Evolutionary conservation across 2,888 invertebrate genomes (phyloP).

Genomic region (Netelia virgata): DNA sequence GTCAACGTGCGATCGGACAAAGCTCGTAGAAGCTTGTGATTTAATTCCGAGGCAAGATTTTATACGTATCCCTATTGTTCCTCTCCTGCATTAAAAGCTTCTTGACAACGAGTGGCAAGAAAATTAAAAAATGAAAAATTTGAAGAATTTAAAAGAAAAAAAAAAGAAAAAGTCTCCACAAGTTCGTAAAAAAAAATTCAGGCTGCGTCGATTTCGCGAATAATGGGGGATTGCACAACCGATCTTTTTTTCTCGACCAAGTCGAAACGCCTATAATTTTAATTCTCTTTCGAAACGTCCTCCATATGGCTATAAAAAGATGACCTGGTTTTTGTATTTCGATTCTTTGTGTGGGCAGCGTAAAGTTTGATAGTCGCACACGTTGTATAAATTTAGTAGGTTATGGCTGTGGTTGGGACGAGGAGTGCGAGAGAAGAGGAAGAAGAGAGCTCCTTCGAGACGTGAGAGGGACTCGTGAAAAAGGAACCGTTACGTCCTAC

Average conservation of each 20-base stretch:
- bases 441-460: constrained; percentile 22
- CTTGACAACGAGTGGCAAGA: background rate
- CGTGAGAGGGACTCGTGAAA: background rate
- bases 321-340: constrained; percentile 17
- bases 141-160: too few relatives aligned
- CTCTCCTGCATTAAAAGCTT: background rate
- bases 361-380: constrained; percentile 27
- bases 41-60: background rate
- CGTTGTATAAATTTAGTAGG: constrained; percentile 79
- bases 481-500: constrained; percentile 33
- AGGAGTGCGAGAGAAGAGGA: background rate
- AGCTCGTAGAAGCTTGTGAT: constrained; percentile 5
- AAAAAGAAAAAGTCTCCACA: too few relatives aligned
- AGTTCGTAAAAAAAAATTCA: too few relatives aligned
- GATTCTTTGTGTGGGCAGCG: background rate
- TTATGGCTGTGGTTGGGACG: constrained; percentile 77
- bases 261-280: background rate
- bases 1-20: constrained; percentile 46
- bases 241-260: background rate
- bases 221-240: too few relatives aligned
- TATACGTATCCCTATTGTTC: background rate
- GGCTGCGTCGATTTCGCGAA: too few relatives aligned
- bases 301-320: constrained; percentile 16
- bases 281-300: background rate
- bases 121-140: background rate